These are phyloP conservation scores for Xyrichtys novacula DNA, from an alignment of 2,797 vertebrate species.

Conservation along the genomic window DNA sequence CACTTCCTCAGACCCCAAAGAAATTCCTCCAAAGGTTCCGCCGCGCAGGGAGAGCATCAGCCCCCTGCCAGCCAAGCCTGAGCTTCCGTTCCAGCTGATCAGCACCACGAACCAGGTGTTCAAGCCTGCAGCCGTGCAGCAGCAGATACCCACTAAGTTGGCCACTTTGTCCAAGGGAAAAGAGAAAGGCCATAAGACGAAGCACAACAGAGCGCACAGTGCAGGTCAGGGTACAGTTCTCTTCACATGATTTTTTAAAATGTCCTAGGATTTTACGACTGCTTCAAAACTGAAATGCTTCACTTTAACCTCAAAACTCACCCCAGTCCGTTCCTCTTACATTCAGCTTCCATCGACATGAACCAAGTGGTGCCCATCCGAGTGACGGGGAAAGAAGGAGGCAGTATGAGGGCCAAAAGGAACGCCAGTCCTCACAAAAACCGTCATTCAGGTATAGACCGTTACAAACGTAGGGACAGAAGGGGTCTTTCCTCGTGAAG, in stretches of 20 bases:
- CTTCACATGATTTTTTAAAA: too few relatives aligned
- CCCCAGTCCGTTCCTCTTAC: slow-evolving; percentile 1
- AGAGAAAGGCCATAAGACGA: slow-evolving; percentile 80
- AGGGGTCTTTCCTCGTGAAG: too few relatives aligned
- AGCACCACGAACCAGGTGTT: slow-evolving; percentile 92
- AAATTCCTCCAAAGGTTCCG: slow-evolving; percentile 85
- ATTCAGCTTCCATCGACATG: slow-evolving; percentile 80
- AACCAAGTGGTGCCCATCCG: slow-evolving; percentile 83
- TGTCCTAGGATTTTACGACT: neutral
- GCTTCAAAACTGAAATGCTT: neutral
- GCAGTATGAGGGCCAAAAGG: slow-evolving; percentile 76
- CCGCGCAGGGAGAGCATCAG: slow-evolving; percentile 87
- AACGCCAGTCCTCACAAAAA: slow-evolving; percentile 75
- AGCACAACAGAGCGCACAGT: slow-evolving; percentile 88
- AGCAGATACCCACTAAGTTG: slow-evolving; percentile 96
- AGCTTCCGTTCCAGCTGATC: slow-evolving; percentile 91
- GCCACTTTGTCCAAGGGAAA: slow-evolving; percentile 76
- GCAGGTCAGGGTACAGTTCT: slow-evolving; percentile 83
- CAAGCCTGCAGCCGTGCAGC: slow-evolving; percentile 86
- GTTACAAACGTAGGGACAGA: neutral
- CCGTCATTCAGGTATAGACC: slow-evolving; percentile 34
- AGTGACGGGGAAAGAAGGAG: slow-evolving; percentile 85
- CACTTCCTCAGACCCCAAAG: slow-evolving; percentile 52
- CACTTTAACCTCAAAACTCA: neutral
- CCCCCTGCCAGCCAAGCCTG: slow-evolving; percentile 71